Evolutionary conservation across 2,113 vertebrate species (phyloP).

Genomic region (Ochotona princeps): DNA sequence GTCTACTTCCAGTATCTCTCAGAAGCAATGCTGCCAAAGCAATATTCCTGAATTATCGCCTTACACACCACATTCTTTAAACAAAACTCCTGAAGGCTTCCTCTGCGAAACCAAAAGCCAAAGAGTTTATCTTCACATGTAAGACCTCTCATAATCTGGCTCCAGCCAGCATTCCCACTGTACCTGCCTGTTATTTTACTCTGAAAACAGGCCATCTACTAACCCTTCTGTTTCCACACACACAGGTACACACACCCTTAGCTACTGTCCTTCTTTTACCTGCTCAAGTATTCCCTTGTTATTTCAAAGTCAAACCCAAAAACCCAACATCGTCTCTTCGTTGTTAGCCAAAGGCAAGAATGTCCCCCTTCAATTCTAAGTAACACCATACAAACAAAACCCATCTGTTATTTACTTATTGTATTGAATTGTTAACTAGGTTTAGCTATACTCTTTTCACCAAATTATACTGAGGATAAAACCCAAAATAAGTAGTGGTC

Average conservation of each 20-base stretch:
- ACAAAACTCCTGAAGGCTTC: neutral
- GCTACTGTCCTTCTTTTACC: neutral
- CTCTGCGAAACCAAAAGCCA: neutral
- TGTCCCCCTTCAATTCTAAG: neutral
- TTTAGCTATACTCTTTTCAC: neutral
- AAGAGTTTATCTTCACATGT: neutral
- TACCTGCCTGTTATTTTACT: neutral
- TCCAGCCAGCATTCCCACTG: neutral
- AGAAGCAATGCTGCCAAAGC: neutral
- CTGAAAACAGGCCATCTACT: neutral
- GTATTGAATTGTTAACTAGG: neutral
- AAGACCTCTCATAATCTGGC: neutral
- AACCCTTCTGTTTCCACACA: neutral
- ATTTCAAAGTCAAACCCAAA: slow-evolving; percentile 21
- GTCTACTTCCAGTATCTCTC: neutral
- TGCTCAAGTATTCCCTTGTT: neutral
- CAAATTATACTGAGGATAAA: neutral
- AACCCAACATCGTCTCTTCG: neutral
- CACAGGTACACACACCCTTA: neutral
- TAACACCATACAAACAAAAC: neutral
- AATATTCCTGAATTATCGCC: neutral
- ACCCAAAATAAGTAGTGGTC: neutral
- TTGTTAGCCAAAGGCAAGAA: neutral
- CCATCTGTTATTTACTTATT: neutral
- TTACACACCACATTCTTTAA: neutral